A percentile compares a stretch with the other conserved stretches of the same genome.
Conservation (phyloP, 2,888 invertebrate genomes). For the Hypomecis punctinalis region DNA sequence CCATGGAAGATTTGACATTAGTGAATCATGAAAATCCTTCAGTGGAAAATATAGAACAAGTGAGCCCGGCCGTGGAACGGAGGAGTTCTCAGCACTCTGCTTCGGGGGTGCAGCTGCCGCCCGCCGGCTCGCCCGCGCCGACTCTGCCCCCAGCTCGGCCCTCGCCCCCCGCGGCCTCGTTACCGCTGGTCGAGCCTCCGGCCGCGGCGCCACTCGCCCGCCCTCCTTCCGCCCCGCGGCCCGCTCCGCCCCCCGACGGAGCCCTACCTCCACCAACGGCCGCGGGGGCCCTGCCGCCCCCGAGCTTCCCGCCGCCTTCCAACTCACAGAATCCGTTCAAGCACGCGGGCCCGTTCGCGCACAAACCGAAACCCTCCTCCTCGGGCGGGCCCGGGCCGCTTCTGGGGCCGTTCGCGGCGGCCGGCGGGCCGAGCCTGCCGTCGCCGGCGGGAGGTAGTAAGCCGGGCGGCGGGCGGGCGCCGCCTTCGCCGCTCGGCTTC, state of each 20-base stretch:
- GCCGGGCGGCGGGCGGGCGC: conserved; percentile 60
- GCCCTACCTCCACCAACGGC: conserved; percentile 38
- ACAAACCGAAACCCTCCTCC: conserved; percentile 68
- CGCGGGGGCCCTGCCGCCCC: conserved; percentile 50
- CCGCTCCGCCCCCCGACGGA: conserved; percentile 12
- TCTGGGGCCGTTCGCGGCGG: conserved; percentile 59
- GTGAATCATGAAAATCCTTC: conserved; percentile 60
- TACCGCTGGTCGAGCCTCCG: conserved; percentile 18
- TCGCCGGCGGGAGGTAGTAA: conserved; percentile 70
- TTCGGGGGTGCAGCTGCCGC: conserved; percentile 49
- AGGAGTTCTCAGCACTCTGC: conserved; percentile 37
- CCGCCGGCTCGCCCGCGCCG: conserved; percentile 49
- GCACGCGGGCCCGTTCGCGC: conserved; percentile 76
- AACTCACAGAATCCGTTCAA: conserved; percentile 75
- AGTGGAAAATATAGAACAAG: conserved; percentile 46
- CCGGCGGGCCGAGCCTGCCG: conserved; percentile 63
- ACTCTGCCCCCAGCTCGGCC: background rate
- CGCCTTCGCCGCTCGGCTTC: conserved; percentile 56
- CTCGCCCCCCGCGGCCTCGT: conserved; percentile 27
- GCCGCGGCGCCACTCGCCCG: conserved; percentile 47
- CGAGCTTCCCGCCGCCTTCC: conserved; percentile 56
- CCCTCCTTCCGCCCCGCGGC: conserved; percentile 20
- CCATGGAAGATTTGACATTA: conserved; percentile 72
- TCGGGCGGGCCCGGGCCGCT: conserved; percentile 43
- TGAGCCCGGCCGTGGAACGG: conserved; percentile 40